Base-by-base conservation (phyloP, 1,140 invertebrate species). In the Drosophila burlai region DNA sequence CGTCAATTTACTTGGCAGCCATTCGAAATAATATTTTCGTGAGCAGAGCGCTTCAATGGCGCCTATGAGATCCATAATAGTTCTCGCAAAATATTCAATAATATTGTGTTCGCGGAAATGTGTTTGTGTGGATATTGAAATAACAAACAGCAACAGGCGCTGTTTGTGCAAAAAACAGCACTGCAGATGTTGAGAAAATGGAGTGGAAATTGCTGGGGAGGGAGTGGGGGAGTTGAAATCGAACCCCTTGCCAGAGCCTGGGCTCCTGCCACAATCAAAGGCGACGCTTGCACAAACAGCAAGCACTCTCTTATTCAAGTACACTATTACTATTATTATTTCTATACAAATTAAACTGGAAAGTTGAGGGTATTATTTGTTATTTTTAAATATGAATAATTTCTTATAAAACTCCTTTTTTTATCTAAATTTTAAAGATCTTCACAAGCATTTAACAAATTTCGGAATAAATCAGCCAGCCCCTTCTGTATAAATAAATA, bases 111-210 rank as follows among this genome's bases (percentile, higher is more conserved):
- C 61, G 13, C 26, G 46, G 26, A 15, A 40, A 38, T 64, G 36
- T 49, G 34, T 47, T 67, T 67, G 31, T 68, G 18, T 34, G 45
- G 18, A 64, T 29, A n/a, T 21, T 21, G 18, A 64, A 68, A 68
- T 68, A 68, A 68, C 36, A 68, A 68, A 69, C 38, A 69, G 61
- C 61, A 43, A 72, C 42, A n/a, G 47, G 29, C 49, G 26, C 40
- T 72, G 65, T 71, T 72, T 47, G 68, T 58, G 65, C 34, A 72
- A 69, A 65, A 43, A 64, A 65, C 29, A 26, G 26, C 40, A 67
- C 24, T 36, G n/a, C 47, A 67, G 45, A 67, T 64, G 59, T 63
- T 49, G n/a, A 31, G 24, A 55, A 16, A 47, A 46, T 15, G 31
- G 24, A 38, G 45, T 36, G 29, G 60, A 18, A 26, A 2, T 29